Base-by-base conservation (phyloP, 2,113 vertebrate species). In the Bostrychus sinensis region DNA sequence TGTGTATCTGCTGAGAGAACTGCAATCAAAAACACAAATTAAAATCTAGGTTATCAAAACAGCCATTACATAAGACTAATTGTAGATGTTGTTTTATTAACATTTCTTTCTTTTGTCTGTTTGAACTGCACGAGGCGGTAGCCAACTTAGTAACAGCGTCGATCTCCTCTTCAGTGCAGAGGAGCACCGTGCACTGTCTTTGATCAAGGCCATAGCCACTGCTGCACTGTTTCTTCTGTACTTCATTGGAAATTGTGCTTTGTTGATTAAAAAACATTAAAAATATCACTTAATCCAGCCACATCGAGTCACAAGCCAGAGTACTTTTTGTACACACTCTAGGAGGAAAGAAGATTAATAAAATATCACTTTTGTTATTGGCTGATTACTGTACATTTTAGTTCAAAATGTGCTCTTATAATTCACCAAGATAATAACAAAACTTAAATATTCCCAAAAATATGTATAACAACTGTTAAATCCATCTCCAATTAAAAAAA, bases 101-200 rank as follows among this genome's bases (percentile, higher is more conserved):
- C 10, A 62, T 72, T 56, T 78, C 20, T 42, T 53, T 20, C 19
- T 22, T 66, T 62, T 48, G 45, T 62, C 37, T 38, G 59, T 63
- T 46, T 3, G 56, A 56, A 65, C 39, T 77, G 57, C 50, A 72
- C 77, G 68, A 72, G 61, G 75, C 67, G 72, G 61, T 36, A 46
- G 46, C 45, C 55, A 68, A 25, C 51, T 60, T 51, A 54, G 73
- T 59, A 76, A 56, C 65, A 39, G 22, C 34, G 65, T 61, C 20
- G 60, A 69, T 32, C 56, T 42, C 43, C 30, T 30, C 3, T 32
- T 28, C 50, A 32, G 20, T 20, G 56, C n/a, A 56, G 14, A 38
- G 32, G 14, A 46, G 45, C 19, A 14, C 20, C 39, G 12, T 61
- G 56, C 73, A 26, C 7, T 26, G 14, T n/a, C 25, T 51, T 30